phyloP scores from a whole-genome alignment of 2,113 vertebrate species.

The Oryzias melastigma region DNA sequence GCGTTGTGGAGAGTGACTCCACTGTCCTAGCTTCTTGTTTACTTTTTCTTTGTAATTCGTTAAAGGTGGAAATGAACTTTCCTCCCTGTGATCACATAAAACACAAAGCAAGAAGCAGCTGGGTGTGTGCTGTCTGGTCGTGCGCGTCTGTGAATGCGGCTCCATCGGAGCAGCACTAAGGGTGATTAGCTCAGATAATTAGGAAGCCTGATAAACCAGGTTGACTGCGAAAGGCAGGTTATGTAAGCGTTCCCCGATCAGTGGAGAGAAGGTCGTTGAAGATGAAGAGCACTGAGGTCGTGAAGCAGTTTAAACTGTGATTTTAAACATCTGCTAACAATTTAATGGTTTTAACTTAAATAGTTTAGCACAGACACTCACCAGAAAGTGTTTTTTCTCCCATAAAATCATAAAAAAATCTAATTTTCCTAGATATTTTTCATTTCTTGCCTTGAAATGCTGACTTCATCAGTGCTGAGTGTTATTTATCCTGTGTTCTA shows the following conservation, averaged over 20 bases:
- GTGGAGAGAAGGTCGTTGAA: constrained; percentile 31
- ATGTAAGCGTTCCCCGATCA: constrained; percentile 60
- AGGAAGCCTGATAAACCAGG: constrained; percentile 46
- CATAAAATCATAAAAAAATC: constrained; percentile 2
- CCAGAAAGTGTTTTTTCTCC: too few relatives aligned
- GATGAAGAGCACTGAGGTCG: constrained; percentile 17
- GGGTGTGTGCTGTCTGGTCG: constrained; percentile 29
- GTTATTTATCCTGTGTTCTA: constrained; percentile 37
- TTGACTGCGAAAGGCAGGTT: constrained; percentile 56
- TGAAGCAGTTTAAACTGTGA: background rate
- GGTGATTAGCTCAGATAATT: constrained; percentile 56
- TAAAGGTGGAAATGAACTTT: background rate
- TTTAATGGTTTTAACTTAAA: background rate
- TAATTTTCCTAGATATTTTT: background rate
- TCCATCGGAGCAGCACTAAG: constrained; percentile 24
- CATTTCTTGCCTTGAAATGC: background rate
- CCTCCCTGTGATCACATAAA: background rate
- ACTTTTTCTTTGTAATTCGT: background rate
- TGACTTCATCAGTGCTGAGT: background rate
- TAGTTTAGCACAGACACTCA: background rate
- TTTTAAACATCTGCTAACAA: background rate
- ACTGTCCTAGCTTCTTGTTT: background rate
- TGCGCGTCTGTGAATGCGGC: constrained; percentile 5
- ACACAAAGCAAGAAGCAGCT: constrained; percentile 13
- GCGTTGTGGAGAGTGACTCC: background rate